These are phyloP conservation scores for Lagopus leucura DNA, from an alignment of 2,113 vertebrate genomes.

Conservation along the genomic window DNA sequence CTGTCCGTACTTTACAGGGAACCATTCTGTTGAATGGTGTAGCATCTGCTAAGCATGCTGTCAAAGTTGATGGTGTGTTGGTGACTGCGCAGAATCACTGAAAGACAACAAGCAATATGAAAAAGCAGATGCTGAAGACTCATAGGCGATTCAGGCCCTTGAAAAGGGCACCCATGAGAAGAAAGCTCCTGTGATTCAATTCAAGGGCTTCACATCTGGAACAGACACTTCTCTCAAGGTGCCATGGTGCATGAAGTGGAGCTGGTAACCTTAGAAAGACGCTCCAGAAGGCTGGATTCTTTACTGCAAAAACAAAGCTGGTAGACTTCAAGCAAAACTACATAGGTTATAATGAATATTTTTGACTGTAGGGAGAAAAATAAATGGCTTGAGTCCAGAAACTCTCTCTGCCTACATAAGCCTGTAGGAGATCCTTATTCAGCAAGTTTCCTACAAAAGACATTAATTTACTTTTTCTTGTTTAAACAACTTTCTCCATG, in stretches of 20 bases:
- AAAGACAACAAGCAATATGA: neutral
- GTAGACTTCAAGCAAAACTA: slow-evolving; percentile 28
- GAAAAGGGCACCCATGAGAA: neutral
- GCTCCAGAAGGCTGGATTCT: neutral
- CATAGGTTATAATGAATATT: slow-evolving; percentile 29
- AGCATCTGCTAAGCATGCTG: fast-evolving
- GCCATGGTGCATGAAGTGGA: neutral
- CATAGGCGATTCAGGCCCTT: neutral
- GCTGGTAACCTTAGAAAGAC: neutral
- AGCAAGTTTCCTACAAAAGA: slow-evolving; percentile 5
- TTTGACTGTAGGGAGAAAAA: slow-evolving; percentile 49
- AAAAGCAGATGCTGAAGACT: neutral
- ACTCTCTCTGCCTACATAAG: slow-evolving; percentile 32
- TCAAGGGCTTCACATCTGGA: neutral
- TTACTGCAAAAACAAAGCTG: slow-evolving; percentile 24
- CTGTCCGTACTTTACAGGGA: fast-evolving
- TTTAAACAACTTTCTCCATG: slow-evolving; percentile 32
- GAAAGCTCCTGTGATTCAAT: neutral
- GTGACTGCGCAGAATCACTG: neutral
- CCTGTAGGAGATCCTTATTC: slow-evolving; percentile 51
- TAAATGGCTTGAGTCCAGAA: slow-evolving; percentile 31
- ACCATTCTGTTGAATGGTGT: neutral
- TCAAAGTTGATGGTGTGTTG: neutral
- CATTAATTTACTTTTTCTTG: slow-evolving; percentile 34
- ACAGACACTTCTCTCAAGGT: neutral